Evolutionary conservation across 2,888 invertebrate genomes (phyloP).

Genomic region (Vanessa cardui): DNA sequence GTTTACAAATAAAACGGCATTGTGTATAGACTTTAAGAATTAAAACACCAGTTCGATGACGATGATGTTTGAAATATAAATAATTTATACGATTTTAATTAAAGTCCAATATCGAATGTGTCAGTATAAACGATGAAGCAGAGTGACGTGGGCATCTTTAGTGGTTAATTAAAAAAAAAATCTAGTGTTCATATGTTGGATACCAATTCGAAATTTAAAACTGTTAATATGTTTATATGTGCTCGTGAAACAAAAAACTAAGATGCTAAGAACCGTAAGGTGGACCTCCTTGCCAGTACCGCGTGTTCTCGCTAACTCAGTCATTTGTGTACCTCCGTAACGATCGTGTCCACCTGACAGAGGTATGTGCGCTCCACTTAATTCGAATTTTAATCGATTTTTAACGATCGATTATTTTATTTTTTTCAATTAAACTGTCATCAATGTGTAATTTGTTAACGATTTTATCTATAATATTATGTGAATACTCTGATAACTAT

Average conservation of each 20-base stretch:
- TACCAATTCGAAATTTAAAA: slow-evolving; percentile 28
- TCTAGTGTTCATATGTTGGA: slow-evolving; percentile 18
- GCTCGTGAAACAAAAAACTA: slow-evolving; percentile 47
- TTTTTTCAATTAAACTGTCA: slow-evolving; percentile 36
- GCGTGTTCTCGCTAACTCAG: slow-evolving; percentile 50
- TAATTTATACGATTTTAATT: slow-evolving; percentile 53
- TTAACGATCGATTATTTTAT: slow-evolving; percentile 51
- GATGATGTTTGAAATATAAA: slow-evolving; percentile 45
- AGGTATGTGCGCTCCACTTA: slow-evolving; percentile 57
- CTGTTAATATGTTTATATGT: slow-evolving; percentile 29
- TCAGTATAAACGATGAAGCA: slow-evolving; percentile 41
- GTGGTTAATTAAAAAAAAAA: slow-evolving; percentile 29
- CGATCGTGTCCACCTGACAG: slow-evolving; percentile 52
- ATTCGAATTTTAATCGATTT: slow-evolving; percentile 53
- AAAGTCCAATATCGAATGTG: slow-evolving; percentile 46
- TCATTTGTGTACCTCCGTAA: slow-evolving; percentile 56
- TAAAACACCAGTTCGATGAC: slow-evolving; percentile 6
- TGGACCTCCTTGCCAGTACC: slow-evolving; percentile 53
- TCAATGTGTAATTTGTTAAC: slow-evolving; percentile 32
- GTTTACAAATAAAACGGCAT: too few relatives aligned
- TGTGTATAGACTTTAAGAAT: background rate
- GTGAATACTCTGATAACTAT: slow-evolving; percentile 10
- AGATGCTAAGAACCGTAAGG: slow-evolving; percentile 51
- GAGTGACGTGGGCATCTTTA: slow-evolving; percentile 36
- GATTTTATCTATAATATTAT: slow-evolving; percentile 19